Percentiles rank a stretch among this genome's conserved stretches.
These are phyloP conservation scores for Muscicapa comitata DNA, from an alignment of 2,797 vertebrate genomes.

Conservation along the genomic window DNA sequence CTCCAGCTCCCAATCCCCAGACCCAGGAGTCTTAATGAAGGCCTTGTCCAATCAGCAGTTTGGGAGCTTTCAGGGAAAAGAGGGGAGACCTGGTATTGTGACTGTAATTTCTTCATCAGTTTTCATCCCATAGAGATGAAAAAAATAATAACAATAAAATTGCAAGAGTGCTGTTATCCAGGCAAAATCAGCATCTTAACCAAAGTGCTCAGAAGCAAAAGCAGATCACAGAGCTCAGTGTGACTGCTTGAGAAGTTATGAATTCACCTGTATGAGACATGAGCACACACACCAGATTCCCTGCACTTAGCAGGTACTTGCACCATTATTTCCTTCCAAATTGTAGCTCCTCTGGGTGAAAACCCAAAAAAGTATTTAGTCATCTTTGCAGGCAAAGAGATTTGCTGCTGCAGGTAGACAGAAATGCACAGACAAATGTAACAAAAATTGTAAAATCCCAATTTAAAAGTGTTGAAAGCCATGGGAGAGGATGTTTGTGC, in stretches of 20 bases:
- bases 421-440: neutral
- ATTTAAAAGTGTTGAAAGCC: neutral
- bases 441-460: accelerated
- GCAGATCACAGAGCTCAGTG: neutral
- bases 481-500: accelerated
- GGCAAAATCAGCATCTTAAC: neutral
- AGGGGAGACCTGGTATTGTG: neutral
- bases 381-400: neutral
- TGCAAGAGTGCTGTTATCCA: neutral
- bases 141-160: neutral
- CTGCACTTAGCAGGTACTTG: neutral
- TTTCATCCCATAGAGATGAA: neutral
- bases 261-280: accelerated
- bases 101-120: neutral
- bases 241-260: neutral
- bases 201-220: neutral
- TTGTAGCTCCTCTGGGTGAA: neutral
- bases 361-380: neutral
- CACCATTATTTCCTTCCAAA: neutral
- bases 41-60: neutral
- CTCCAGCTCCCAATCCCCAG: neutral
- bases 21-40: neutral
- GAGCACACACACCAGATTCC: neutral
- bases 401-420: neutral
- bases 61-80: neutral